These are phyloP conservation scores for Apoda limacodes DNA, from an alignment of 2,888 invertebrate genomes.

Conservation along the genomic window DNA sequence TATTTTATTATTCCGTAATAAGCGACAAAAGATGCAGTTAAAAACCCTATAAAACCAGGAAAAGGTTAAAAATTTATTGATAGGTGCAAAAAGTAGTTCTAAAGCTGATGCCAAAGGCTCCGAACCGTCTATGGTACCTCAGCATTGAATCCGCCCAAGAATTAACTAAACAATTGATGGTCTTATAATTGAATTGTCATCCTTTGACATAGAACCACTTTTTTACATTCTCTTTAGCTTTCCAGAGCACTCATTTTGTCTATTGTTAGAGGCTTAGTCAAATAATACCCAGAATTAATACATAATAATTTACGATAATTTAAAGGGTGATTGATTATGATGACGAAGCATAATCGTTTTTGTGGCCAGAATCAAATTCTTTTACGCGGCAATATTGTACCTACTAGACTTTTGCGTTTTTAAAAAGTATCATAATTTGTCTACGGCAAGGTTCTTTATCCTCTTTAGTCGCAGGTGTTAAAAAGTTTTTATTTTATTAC, in stretches of 20 bases:
- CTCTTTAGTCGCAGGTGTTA: slow-evolving; percentile 12
- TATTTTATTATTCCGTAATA: too few species aligned
- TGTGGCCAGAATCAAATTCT: too few species aligned
- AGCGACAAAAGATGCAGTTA: too few species aligned
- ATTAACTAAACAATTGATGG: slow-evolving; percentile 45
- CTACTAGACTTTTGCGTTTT: slow-evolving; percentile 23
- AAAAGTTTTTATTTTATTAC: neutral
- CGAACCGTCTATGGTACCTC: slow-evolving; percentile 36
- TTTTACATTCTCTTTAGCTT: slow-evolving; percentile 33
- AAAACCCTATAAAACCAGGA: too few species aligned
- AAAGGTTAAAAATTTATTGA: too few species aligned
- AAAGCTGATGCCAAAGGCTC: too few species aligned
- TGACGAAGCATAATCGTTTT: slow-evolving; percentile 45
- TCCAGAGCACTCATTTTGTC: slow-evolving; percentile 46
- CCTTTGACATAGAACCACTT: slow-evolving; percentile 31
- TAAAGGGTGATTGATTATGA: slow-evolving; percentile 64
- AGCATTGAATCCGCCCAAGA: slow-evolving; percentile 18
- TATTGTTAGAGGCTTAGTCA: slow-evolving; percentile 60
- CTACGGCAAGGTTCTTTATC: slow-evolving; percentile 26
- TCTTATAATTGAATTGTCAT: slow-evolving; percentile 65
- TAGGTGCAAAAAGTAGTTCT: too few species aligned
- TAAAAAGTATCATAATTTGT: slow-evolving; percentile 25
- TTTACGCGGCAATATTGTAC: slow-evolving; percentile 28
- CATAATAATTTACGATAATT: slow-evolving; percentile 60
- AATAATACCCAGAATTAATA: slow-evolving; percentile 65